Base-by-base conservation (phyloP, 2,797 vertebrate genomes). In the Dryobates pubescens region DNA sequence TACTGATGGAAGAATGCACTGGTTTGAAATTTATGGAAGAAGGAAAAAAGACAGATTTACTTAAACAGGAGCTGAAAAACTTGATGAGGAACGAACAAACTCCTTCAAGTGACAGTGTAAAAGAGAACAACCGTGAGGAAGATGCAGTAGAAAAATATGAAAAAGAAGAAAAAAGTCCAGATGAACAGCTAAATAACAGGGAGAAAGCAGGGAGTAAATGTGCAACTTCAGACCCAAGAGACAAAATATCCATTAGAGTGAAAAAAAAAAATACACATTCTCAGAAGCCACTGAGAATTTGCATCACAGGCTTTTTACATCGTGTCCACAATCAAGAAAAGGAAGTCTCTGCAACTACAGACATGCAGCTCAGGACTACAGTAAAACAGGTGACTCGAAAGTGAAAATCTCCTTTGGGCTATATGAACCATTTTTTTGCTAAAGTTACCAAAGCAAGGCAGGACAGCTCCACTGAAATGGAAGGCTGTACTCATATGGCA, bases 241-340 rank as follows among this genome's bases (percentile, higher is more conserved):
- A 38, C 30, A 79, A 70, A 71, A 63, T 20, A 2, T 23, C 18
- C 5, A 6, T 56, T 2, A 57, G 34, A 75, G 87, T 84, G 17
- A 94, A 79, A 72, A 95, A 73, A 36, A 22, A 49, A 92, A 49
- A 5, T 92, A 89, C n/a, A 80, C n/a, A 1, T 97, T 97, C 92
- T 95, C 97, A 36, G 96, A 96, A 67, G 92, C 95, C 6, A 76
- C 34, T 3, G 93, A 97, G 77, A 98, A 98, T 90, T 91, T 98
- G 90, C 97, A 98, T n/a, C 88, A 84, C 0, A 97, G 97, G 30
- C 95, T 96, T 16, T 97, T 96, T 6, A 86, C 89, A 3, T 61
- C 88, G 4, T 94, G 94, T 3, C 47, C 61, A 9, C 70, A 34
- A 24, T 4, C 23, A 49, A 19, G 5, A 24, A 16, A 62, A 4